Conservation (phyloP, 92 coral and sea anemone species). For the Umimayanthus kanabou region DNA sequence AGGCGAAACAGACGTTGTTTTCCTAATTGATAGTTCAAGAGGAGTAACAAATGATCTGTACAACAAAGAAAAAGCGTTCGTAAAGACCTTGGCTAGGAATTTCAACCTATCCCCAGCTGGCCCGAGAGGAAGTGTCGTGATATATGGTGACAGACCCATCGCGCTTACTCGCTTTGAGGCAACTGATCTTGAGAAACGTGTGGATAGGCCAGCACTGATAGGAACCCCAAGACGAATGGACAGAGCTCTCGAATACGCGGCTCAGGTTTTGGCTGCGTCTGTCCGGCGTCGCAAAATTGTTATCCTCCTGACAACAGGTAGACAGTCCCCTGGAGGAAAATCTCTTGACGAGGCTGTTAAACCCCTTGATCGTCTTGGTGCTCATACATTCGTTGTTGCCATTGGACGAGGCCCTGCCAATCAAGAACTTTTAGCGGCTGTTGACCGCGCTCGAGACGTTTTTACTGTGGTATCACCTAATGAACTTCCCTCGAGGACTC, state of each 20-base stretch:
- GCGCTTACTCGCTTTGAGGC: slow-evolving; percentile 40
- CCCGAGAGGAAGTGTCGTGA: slow-evolving; percentile 54
- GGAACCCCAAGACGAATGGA: slow-evolving; percentile 63
- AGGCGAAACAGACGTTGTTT: slow-evolving; percentile 64
- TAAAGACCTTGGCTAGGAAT: slow-evolving; percentile 57
- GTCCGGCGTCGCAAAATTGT: slow-evolving; percentile 50
- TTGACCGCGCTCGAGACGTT: slow-evolving; percentile 51
- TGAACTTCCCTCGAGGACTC: slow-evolving; percentile 43
- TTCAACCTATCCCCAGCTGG: slow-evolving; percentile 52
- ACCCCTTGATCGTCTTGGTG: slow-evolving; percentile 64
- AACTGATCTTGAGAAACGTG: slow-evolving; percentile 36
- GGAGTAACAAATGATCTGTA: slow-evolving; percentile 42
- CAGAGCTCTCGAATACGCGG: slow-evolving; percentile 57
- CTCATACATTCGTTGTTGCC: slow-evolving; percentile 76
- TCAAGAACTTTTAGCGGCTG: slow-evolving; percentile 54
- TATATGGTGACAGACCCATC: slow-evolving; percentile 48
- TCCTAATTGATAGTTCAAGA: slow-evolving; percentile 65
- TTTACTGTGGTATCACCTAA: slow-evolving; percentile 41
- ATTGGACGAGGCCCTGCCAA: slow-evolving; percentile 63
- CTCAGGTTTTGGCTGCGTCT: slow-evolving; percentile 40
- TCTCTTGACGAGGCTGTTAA: slow-evolving; percentile 56
- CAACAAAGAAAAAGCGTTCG: slow-evolving; percentile 58
- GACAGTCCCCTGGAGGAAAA: slow-evolving; percentile 58
- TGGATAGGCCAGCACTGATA: slow-evolving; percentile 53
- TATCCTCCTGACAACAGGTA: slow-evolving; percentile 75